Percentiles rank a stretch among this genome's conserved stretches.
Conservation (phyloP, 2,113 vertebrate genomes). For the Mesembrinibis cayennensis region DNA sequence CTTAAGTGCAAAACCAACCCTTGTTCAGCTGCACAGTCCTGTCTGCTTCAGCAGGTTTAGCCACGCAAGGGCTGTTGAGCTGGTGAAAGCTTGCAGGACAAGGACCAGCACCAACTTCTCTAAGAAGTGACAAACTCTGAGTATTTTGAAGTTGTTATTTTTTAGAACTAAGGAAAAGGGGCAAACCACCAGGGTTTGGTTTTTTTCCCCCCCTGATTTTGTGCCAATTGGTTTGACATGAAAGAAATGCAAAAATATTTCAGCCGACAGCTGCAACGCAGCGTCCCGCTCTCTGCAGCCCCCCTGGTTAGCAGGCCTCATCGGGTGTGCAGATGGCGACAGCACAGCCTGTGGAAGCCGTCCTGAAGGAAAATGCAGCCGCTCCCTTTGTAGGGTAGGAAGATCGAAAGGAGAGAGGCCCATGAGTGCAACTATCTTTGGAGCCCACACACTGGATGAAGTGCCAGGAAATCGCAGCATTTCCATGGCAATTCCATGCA, state of each 20-base stretch:
- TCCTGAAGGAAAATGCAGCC: not conserved
- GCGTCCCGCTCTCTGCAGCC: fast-evolving
- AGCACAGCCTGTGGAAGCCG: not conserved
- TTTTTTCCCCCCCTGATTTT: fast-evolving
- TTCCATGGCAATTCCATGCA: constrained; percentile 67
- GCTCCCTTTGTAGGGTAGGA: not conserved
- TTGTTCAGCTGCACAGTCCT: not conserved
- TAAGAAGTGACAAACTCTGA: not conserved
- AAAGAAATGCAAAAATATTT: not conserved
- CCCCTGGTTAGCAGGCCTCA: not conserved
- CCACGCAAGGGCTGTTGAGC: not conserved
- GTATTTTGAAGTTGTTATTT: not conserved
- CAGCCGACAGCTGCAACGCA: not conserved
- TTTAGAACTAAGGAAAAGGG: not conserved
- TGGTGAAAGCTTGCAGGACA: not conserved
- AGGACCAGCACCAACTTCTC: not conserved
- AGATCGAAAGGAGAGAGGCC: constrained; percentile 10
- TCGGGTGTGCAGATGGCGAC: not conserved
- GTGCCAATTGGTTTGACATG: not conserved
- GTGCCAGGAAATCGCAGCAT: constrained; percentile 63
- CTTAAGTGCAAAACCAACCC: not conserved
- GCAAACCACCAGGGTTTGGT: not conserved
- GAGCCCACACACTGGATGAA: constrained; percentile 54
- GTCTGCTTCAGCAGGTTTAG: not conserved
- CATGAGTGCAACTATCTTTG: constrained; percentile 40